phyloP scores from a whole-genome alignment of 2,888 invertebrate genomes.

The Spicauda simplicius region DNA sequence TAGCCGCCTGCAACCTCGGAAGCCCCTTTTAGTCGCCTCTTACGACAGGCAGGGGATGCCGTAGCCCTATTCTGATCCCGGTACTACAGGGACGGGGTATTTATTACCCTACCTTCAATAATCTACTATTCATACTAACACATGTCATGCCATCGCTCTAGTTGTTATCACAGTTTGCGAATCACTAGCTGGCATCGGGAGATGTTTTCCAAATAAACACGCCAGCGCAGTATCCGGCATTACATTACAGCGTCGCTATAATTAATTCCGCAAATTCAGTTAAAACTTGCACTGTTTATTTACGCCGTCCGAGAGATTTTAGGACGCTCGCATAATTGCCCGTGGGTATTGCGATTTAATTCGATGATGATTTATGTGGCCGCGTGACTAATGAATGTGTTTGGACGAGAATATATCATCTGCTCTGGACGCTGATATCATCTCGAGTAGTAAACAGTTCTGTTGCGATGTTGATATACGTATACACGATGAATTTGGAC shows the following conservation, averaged over 20 bases:
- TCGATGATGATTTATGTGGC: constrained; percentile 49
- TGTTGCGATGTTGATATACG: not conserved
- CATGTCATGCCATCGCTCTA: constrained; percentile 3
- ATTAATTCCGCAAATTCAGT: constrained; percentile 43
- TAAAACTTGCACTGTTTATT: constrained; percentile 51
- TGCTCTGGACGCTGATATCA: constrained; percentile 40
- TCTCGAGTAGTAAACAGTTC: constrained; percentile 17
- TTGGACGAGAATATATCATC: constrained; percentile 37
- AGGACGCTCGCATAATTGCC: constrained; percentile 29
- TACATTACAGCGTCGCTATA: constrained; percentile 46
- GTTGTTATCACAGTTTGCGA: constrained; percentile 38
- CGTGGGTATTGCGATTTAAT: constrained; percentile 46
- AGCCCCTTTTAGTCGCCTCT: too few relatives aligned
- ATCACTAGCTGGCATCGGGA: constrained; percentile 46
- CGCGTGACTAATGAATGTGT: constrained; percentile 42
- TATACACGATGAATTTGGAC: not conserved
- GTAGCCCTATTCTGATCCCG: too few relatives aligned
- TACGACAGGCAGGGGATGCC: too few relatives aligned
- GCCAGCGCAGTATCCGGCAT: constrained; percentile 40
- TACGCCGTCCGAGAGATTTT: constrained; percentile 44
- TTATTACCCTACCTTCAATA: too few relatives aligned
- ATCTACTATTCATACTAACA: too few relatives aligned
- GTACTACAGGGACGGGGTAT: too few relatives aligned
- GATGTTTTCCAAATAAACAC: constrained; percentile 44
- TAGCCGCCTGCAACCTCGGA: too few relatives aligned